phyloP scores from a whole-genome alignment of 2,797 vertebrate species.

The Sebastes wilsoni region DNA sequence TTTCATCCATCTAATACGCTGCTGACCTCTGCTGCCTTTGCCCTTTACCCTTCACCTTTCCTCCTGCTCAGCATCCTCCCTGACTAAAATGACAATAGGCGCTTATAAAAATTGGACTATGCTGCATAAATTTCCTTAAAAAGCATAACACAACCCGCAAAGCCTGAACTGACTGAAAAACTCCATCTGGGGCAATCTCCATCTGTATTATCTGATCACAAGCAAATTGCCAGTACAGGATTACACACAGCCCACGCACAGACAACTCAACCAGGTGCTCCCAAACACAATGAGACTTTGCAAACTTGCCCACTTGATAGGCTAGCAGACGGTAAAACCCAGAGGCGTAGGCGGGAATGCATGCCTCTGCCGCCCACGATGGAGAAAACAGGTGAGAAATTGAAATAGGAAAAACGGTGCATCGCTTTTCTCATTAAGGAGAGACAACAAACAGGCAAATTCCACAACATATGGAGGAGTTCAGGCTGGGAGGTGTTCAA shows the following conservation, averaged over 20 bases:
- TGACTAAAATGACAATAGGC: constrained; percentile 7
- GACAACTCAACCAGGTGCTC: constrained; percentile 57
- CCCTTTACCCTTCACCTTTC: constrained; percentile 8
- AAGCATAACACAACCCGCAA: not conserved
- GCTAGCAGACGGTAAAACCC: constrained; percentile 47
- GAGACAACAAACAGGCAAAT: constrained; percentile 79
- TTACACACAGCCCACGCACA: constrained; percentile 19
- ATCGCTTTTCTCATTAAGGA: constrained; percentile 73
- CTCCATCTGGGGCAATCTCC: not conserved
- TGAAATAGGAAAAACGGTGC: constrained; percentile 51
- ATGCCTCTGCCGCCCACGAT: constrained; percentile 44
- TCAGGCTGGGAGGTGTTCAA: constrained; percentile 83
- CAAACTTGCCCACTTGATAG: constrained; percentile 26
- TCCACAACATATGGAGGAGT: constrained; percentile 84
- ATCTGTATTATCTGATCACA: constrained; percentile 17
- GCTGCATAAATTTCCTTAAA: constrained; percentile 4
- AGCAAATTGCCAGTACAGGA: constrained; percentile 14
- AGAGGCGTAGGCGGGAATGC: constrained; percentile 35
- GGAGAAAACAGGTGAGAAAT: constrained; percentile 63
- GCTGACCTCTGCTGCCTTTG: constrained; percentile 27
- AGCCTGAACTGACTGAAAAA: constrained; percentile 1
- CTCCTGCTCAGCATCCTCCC: constrained; percentile 7
- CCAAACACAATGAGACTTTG: constrained; percentile 14
- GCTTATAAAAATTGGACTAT: not conserved
- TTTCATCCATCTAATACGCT: constrained; percentile 37